These are phyloP conservation scores for Myzus persicae DNA, from an alignment of 1,140 invertebrate species.

Conservation along the genomic window DNA sequence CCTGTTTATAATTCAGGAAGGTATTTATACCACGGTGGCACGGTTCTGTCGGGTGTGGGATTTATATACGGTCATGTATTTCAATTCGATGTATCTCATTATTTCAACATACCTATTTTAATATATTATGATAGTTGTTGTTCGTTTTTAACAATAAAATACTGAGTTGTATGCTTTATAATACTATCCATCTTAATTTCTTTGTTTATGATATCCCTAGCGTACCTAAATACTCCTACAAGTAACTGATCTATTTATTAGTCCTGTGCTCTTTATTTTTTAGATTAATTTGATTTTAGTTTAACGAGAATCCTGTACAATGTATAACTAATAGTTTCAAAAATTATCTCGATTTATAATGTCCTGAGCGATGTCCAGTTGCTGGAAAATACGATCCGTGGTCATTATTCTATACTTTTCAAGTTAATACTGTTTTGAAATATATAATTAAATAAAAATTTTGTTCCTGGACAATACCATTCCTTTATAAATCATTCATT, in stretches of 20 bases:
- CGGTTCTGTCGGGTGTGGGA: too few relatives aligned
- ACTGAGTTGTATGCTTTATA: neutral
- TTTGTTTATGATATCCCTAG: too few relatives aligned
- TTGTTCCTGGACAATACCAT: too few relatives aligned
- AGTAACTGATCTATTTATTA: neutral
- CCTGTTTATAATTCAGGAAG: neutral
- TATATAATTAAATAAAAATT: too few relatives aligned
- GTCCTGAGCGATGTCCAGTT: neutral
- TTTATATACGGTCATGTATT: neutral
- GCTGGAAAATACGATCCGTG: too few relatives aligned
- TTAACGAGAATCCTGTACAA: neutral
- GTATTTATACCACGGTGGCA: neutral
- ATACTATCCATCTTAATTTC: neutral
- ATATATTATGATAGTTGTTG: too few relatives aligned
- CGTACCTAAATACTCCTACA: too few relatives aligned
- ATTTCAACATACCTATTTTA: neutral
- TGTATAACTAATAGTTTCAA: neutral
- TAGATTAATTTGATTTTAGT: neutral
- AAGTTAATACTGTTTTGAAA: too few relatives aligned
- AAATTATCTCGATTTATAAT: neutral
- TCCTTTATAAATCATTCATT: too few relatives aligned
- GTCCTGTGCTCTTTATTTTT: neutral
- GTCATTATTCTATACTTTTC: too few relatives aligned
- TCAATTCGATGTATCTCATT: neutral
- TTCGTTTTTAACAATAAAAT: neutral